Evolutionary conservation across 2,113 vertebrate species (phyloP).

Genomic region (Cariama cristata): DNA sequence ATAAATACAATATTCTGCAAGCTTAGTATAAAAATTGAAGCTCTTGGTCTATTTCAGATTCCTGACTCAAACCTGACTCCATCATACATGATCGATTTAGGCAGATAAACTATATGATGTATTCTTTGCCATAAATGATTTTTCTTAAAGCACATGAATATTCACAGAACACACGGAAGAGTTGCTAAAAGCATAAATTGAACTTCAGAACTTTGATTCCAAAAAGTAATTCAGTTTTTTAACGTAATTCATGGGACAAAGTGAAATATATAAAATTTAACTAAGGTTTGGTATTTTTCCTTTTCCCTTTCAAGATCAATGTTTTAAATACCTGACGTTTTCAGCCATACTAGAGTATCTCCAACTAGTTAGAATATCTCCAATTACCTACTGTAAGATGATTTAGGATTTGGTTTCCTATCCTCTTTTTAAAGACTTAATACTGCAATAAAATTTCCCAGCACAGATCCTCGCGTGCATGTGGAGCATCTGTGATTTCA

Average conservation of each 20-base stretch:
- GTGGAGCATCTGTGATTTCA: not conserved
- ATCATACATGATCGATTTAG: not conserved
- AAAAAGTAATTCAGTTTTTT: conserved; percentile 25
- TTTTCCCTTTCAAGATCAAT: not conserved
- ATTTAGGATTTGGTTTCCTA: not conserved
- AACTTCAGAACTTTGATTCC: not conserved
- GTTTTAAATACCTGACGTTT: not conserved
- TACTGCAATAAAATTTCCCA: not conserved
- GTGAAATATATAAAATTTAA: not conserved
- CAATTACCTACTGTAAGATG: not conserved
- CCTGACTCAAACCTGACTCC: not conserved
- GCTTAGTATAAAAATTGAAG: not conserved
- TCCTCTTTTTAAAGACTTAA: not conserved
- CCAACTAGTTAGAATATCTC: not conserved
- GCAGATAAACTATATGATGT: not conserved
- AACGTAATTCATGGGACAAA: not conserved
- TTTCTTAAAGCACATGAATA: conserved; percentile 37
- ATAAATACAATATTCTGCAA: not conserved
- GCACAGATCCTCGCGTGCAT: not conserved
- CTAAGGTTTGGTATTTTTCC: not conserved
- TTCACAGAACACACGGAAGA: not conserved
- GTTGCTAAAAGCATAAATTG: not conserved
- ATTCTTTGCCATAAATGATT: not conserved
- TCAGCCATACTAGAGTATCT: not conserved
- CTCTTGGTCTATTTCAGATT: not conserved